Percentiles rank a stretch among this genome's conserved stretches.
Evolutionary conservation across 2,113 vertebrate species (phyloP).

Genomic region (Xyliphius kryptos): DNA sequence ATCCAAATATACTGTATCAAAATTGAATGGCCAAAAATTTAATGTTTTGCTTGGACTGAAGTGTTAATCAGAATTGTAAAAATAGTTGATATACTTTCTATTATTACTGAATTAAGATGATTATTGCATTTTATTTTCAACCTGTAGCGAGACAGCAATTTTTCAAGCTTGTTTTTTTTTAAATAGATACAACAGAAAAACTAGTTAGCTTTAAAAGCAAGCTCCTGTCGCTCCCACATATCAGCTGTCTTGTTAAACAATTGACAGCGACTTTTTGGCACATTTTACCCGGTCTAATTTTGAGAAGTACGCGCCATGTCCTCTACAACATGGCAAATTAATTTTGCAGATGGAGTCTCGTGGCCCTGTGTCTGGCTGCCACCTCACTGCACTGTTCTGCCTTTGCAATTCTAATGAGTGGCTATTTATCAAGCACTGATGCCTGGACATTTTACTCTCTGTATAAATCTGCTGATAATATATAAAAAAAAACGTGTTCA

Average conservation of each 20-base stretch:
- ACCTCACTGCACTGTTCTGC: slow-evolving; percentile 18
- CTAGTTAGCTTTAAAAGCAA: not conserved
- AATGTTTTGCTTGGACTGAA: no score
- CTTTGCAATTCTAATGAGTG: slow-evolving; percentile 49
- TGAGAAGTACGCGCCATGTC: slow-evolving; percentile 32
- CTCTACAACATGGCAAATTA: slow-evolving; percentile 36
- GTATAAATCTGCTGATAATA: slow-evolving; percentile 47
- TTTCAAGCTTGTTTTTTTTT: no score
- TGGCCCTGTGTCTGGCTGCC: slow-evolving; percentile 28
- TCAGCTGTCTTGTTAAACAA: slow-evolving; percentile 32
- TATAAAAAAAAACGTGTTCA: slow-evolving; percentile 33
- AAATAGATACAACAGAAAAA: no score
- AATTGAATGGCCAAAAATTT: no score
- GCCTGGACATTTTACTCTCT: slow-evolving; percentile 36
- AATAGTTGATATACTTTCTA: no score
- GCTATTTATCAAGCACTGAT: slow-evolving; percentile 37
- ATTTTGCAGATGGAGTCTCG: slow-evolving; percentile 43
- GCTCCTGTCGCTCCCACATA: not conserved
- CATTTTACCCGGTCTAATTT: slow-evolving; percentile 36
- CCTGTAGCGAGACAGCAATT: no score
- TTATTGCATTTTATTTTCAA: not conserved
- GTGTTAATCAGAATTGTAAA: no score
- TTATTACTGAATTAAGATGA: no score
- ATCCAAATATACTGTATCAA: no score
- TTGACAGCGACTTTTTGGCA: slow-evolving; percentile 33